Conservation (phyloP, 2,113 vertebrate genomes). For the Lontra canadensis region DNA sequence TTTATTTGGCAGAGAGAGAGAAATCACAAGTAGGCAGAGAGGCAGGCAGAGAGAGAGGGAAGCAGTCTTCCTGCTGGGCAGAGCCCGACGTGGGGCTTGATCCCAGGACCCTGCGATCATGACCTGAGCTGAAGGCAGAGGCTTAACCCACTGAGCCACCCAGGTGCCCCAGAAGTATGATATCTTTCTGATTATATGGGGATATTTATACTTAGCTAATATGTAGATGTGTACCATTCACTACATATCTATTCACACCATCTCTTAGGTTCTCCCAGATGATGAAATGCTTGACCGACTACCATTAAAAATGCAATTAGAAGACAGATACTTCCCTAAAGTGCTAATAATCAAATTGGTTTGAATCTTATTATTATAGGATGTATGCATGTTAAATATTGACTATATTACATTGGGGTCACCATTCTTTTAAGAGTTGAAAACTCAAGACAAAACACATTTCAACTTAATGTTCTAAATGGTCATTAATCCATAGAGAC, state of each 20-base stretch:
- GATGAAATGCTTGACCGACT: slow-evolving; percentile 10
- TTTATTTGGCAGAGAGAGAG: no score
- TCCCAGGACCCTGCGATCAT: no score
- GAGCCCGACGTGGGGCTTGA: no score
- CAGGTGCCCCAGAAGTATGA: neutral
- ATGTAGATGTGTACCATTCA: neutral
- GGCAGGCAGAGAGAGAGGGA: no score
- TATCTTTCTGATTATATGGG: neutral
- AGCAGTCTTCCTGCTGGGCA: no score
- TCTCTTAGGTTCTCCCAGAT: neutral
- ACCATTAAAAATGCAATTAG: slow-evolving; percentile 52
- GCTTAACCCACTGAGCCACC: no score
- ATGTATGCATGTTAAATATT: neutral
- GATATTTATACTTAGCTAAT: neutral
- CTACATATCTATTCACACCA: neutral
- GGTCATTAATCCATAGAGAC: neutral
- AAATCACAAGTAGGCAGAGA: no score
- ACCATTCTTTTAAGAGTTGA: neutral
- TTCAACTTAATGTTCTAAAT: slow-evolving; percentile 31
- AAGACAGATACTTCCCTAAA: slow-evolving; percentile 38
- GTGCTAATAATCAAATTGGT: slow-evolving; percentile 5
- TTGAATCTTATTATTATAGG: slow-evolving; percentile 23
- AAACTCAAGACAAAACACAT: slow-evolving; percentile 22
- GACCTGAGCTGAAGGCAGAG: no score
- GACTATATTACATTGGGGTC: neutral